Conservation (phyloP, 1,140 invertebrate species). For the Drosophila parvula region DNA sequence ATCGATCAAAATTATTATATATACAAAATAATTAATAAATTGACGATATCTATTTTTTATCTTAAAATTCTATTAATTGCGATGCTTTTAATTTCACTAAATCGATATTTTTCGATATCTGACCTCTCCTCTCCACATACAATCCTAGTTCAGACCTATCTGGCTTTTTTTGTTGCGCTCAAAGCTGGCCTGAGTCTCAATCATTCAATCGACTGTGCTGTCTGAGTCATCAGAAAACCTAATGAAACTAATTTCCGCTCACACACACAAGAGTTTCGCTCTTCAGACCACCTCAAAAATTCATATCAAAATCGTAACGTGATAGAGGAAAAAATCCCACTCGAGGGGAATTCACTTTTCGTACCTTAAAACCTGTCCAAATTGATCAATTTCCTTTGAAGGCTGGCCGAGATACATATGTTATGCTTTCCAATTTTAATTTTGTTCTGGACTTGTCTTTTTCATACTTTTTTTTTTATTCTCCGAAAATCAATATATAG, state of each 20-base stretch:
- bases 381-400: constrained; percentile 45
- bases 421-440: constrained; percentile 26
- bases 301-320: constrained; percentile 2
- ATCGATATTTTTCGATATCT: not conserved
- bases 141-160: too few species aligned
- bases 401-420: not conserved
- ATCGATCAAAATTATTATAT: too few species aligned
- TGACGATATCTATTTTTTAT: too few species aligned
- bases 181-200: not conserved
- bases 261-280: constrained; percentile 15
- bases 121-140: not conserved
- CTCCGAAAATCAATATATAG: constrained; percentile 35
- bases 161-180: not conserved
- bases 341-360: not conserved
- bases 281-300: constrained; percentile 3
- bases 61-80: too few species aligned
- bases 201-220: constrained; percentile 3
- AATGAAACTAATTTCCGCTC: constrained; percentile 54
- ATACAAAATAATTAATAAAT: too few species aligned
- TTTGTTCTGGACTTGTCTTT: not conserved
- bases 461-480: not conserved
- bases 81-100: too few species aligned
- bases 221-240: constrained; percentile 43
- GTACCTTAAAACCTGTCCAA: constrained; percentile 17
- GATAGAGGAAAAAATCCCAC: constrained; percentile 7